Percentiles rank a stretch among this genome's conserved stretches.
Evolutionary conservation across 2,797 vertebrate species (phyloP).

Genomic region (Molossus molossus): DNA sequence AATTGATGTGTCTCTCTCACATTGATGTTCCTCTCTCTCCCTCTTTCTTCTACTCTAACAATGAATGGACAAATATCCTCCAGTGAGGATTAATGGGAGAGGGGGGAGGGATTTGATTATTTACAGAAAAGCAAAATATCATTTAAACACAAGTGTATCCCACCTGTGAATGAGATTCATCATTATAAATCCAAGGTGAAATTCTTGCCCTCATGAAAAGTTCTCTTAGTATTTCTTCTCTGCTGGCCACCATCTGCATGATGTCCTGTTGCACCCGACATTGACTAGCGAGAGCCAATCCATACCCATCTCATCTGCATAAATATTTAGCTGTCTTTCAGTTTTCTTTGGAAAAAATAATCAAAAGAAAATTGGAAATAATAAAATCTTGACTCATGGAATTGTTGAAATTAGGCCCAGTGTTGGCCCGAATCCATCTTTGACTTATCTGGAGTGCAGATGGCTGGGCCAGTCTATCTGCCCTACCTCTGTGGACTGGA

Average conservation of each 20-base stretch:
- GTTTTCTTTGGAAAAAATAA: neutral
- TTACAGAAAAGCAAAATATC: neutral
- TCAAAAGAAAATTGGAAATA: slow-evolving; percentile 43
- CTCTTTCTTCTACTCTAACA: no score
- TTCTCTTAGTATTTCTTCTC: neutral
- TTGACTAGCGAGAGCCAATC: neutral
- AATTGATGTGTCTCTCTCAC: no score
- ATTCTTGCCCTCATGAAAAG: neutral
- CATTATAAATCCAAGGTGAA: neutral
- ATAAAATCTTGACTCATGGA: slow-evolving; percentile 15
- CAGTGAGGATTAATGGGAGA: no score
- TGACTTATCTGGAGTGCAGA: neutral
- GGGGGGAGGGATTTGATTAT: neutral
- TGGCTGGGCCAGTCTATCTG: neutral
- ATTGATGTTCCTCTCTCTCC: no score
- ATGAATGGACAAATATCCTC: no score
- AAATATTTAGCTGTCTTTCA: neutral
- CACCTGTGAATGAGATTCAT: neutral
- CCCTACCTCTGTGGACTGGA: neutral
- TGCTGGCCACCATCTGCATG: neutral
- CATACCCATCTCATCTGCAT: neutral
- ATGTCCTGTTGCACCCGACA: neutral
- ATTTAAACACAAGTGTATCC: neutral
- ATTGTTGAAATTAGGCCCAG: neutral
- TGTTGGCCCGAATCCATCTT: neutral